Conservation (phyloP, 2,113 vertebrate species). For the Benthochromis sp. region DNA sequence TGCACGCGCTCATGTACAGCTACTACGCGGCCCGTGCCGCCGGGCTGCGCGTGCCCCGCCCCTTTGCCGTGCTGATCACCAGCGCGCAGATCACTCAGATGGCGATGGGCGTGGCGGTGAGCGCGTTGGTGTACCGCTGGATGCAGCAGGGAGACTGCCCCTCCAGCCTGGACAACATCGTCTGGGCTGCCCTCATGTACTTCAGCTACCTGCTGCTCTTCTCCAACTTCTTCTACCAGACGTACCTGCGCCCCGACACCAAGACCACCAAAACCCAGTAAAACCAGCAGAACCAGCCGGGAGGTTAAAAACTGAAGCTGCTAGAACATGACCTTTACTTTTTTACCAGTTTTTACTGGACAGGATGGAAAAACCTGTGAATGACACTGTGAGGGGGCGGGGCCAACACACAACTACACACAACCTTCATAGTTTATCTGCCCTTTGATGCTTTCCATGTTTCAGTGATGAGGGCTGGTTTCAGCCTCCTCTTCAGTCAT, state of each 20-base stretch:
- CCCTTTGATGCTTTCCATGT: fast-evolving
- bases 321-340: not conserved
- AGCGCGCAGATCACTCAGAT: slow-evolving; percentile 89
- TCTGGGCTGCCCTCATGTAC: slow-evolving; percentile 74
- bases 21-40: slow-evolving; percentile 88
- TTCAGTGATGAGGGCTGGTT: not conserved
- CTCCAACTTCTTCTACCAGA: slow-evolving; percentile 72
- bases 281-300: not conserved
- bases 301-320: not conserved
- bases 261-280: slow-evolving; percentile 20
- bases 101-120: slow-evolving; percentile 66
- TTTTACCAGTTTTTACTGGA: not conserved
- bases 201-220: slow-evolving; percentile 81
- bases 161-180: slow-evolving; percentile 51
- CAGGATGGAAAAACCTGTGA: not conserved
- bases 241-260: slow-evolving; percentile 58
- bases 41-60: slow-evolving; percentile 81
- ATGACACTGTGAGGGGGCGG: not conserved
- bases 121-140: slow-evolving; percentile 68
- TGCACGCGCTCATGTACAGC: slow-evolving; percentile 95
- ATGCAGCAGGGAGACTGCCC: slow-evolving; percentile 62
- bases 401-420: not conserved
- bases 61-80: slow-evolving; percentile 87
- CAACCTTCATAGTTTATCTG: not conserved
- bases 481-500: not conserved